These are phyloP conservation scores for Alloscopus bannaensis DNA, from an alignment of 2,888 invertebrate genomes.

Conservation along the genomic window DNA sequence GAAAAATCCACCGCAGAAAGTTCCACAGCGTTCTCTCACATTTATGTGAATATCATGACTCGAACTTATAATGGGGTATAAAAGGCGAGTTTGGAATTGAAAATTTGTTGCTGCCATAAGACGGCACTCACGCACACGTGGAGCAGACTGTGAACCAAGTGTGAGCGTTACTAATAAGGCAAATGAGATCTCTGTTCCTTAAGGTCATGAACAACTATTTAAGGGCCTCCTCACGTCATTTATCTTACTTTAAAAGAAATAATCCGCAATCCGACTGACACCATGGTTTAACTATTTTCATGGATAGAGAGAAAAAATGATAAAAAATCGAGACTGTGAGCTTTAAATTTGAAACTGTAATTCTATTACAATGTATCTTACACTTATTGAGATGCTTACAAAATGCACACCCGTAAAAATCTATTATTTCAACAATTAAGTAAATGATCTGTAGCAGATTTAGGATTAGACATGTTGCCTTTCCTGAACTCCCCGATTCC, in stretches of 20 bases:
- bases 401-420: constrained; percentile 4
- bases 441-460: constrained; percentile 59
- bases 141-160: constrained; percentile 9
- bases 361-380: constrained; percentile 12
- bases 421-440: constrained; percentile 50
- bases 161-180: constrained; percentile 34
- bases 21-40: not conserved
- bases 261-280: constrained; percentile 29
- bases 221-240: constrained; percentile 40
- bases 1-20: not conserved
- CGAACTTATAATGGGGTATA: not conserved
- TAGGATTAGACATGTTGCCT: constrained; percentile 9
- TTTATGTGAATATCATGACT: not conserved
- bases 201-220: constrained; percentile 25
- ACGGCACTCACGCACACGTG: constrained; percentile 5
- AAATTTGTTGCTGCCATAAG: not conserved
- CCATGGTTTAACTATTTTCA: constrained; percentile 30
- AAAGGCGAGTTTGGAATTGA: not conserved
- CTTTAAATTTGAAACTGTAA: constrained; percentile 16
- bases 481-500: not conserved
- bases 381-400: constrained; percentile 28
- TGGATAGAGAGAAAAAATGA: constrained; percentile 26
- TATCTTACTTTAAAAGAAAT: constrained; percentile 33
- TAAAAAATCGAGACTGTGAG: constrained; percentile 35
- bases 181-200: constrained; percentile 23